A percentile compares a stretch with the other conserved stretches of the same genome.
Evolutionary conservation across 2,888 invertebrate species (phyloP).

Genomic region (Bugulina stolonifera): DNA sequence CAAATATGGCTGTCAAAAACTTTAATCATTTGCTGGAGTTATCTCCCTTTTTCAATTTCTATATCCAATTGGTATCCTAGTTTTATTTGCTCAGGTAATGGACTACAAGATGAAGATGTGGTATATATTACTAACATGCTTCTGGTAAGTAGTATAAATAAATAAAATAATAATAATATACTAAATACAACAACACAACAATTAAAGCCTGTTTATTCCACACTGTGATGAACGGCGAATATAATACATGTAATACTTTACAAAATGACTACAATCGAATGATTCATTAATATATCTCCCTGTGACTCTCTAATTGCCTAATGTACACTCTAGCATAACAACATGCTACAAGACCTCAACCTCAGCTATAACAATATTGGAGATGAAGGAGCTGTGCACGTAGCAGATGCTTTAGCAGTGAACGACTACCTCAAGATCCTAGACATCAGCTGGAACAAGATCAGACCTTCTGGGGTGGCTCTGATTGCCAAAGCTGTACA

Average conservation of each 20-base stretch:
- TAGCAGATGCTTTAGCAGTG: constrained; percentile 34
- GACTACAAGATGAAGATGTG: constrained; percentile 4
- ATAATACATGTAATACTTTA: no score
- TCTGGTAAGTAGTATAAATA: neutral
- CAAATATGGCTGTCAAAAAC: no score
- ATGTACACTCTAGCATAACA: constrained; percentile 36
- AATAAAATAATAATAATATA: neutral
- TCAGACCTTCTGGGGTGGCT: constrained; percentile 34
- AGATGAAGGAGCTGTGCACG: constrained; percentile 34
- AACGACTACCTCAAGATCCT: constrained; percentile 37
- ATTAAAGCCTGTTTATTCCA: no score
- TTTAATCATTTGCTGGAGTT: no score
- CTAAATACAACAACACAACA: no score
- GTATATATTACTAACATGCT: constrained; percentile 1
- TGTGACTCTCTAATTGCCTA: no score
- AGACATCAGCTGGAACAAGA: constrained; percentile 40
- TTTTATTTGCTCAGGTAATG: constrained; percentile 1
- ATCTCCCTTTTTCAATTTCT: neutral
- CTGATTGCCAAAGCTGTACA: constrained; percentile 13
- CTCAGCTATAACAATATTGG: constrained; percentile 41
- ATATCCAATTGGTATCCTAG: neutral
- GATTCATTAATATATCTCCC: no score
- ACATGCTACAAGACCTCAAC: constrained; percentile 36
- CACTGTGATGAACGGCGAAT: no score
- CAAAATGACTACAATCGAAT: no score